Percentiles rank a stretch among this genome's conserved stretches.
Conservation (phyloP, 2,113 vertebrate genomes). For the Mesocricetus auratus region DNA sequence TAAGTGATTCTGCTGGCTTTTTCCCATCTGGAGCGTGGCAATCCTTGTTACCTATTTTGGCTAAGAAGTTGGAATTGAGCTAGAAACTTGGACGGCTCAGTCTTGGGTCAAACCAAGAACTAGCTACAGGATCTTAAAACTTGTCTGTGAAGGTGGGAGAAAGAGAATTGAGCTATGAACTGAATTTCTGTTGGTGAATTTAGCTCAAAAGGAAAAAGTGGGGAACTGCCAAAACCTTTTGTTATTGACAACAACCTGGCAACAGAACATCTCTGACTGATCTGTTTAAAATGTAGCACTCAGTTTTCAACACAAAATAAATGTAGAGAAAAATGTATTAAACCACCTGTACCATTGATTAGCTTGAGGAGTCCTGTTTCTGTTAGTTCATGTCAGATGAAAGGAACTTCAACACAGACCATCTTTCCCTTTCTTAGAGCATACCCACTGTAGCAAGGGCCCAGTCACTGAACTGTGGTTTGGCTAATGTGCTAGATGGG, state of each 20-base stretch:
- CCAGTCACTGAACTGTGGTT: slow-evolving; percentile 4
- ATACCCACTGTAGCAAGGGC: slow-evolving; percentile 1
- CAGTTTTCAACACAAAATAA: slow-evolving; percentile 43
- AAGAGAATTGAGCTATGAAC: slow-evolving; percentile 32
- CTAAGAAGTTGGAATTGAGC: neutral
- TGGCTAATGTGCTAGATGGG: neutral
- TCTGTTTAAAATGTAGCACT: slow-evolving; percentile 3
- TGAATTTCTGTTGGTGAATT: slow-evolving; percentile 47
- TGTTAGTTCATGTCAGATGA: neutral
- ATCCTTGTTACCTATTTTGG: neutral
- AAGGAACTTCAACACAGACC: slow-evolving; percentile 2
- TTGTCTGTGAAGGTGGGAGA: neutral
- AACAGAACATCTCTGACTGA: slow-evolving; percentile 31
- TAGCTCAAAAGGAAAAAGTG: neutral
- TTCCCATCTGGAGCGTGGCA: neutral
- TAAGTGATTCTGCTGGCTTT: slow-evolving; percentile 4
- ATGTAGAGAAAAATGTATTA: slow-evolving; percentile 28
- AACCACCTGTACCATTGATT: slow-evolving; percentile 33
- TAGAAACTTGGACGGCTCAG: neutral
- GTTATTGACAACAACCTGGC: neutral
- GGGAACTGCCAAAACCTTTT: neutral
- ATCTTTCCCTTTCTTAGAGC: neutral
- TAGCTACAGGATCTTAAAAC: neutral
- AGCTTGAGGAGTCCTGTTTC: neutral
- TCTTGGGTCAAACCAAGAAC: slow-evolving; percentile 39